phyloP scores from a whole-genome alignment of 1,140 invertebrate genomes.

The Drosophila yakuba region DNA sequence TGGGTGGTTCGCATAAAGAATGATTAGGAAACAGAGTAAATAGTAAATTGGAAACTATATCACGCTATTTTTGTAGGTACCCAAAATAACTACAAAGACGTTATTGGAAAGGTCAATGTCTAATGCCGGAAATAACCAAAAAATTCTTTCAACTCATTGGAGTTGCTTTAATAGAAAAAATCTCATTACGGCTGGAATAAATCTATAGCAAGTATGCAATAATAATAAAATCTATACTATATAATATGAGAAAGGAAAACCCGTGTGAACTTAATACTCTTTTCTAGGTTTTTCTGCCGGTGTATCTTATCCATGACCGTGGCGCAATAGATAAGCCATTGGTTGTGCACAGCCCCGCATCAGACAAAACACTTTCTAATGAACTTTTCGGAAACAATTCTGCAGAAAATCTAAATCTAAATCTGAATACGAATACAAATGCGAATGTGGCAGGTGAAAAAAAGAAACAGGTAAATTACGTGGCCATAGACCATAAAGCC shows the following conservation, averaged over 20 bases:
- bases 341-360: conserved; percentile 63
- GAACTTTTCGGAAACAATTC: conserved; percentile 74
- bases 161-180: too few relatives aligned
- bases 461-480: conserved; percentile 73
- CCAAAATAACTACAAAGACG: too few relatives aligned
- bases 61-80: too few relatives aligned
- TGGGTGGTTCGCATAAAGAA: background rate
- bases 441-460: conserved; percentile 38
- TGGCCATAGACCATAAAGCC: conserved; percentile 75
- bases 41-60: too few relatives aligned
- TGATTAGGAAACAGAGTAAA: too few relatives aligned
- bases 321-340: conserved; percentile 43
- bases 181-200: too few relatives aligned
- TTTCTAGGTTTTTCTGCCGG: background rate
- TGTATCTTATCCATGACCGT: conserved; percentile 52
- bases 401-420: conserved; percentile 63
- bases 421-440: conserved; percentile 53
- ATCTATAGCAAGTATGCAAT: too few relatives aligned
- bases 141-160: too few relatives aligned
- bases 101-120: too few relatives aligned
- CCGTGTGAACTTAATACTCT: background rate
- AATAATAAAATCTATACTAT: too few relatives aligned
- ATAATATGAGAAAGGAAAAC: background rate
- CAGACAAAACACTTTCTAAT: conserved; percentile 76
- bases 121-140: too few relatives aligned